A percentile compares a stretch with the other conserved stretches of the same genome.
These are phyloP conservation scores for Podarcis lilfordi DNA, from an alignment of 2,797 vertebrate species.

Conservation along the genomic window DNA sequence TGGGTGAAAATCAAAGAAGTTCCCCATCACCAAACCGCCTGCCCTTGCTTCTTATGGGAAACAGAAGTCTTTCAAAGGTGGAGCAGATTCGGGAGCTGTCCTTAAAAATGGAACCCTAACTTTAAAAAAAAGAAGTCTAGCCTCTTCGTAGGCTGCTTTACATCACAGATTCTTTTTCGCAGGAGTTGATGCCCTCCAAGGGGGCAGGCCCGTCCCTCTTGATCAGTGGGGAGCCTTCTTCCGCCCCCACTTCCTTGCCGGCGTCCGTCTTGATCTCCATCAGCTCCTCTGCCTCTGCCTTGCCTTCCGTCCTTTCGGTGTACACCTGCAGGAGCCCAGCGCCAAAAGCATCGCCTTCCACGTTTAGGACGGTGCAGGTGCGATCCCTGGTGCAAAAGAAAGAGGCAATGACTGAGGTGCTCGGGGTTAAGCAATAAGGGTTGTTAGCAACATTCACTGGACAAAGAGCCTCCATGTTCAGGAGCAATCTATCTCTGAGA, in stretches of 20 bases:
- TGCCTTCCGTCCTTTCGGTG: constrained; percentile 70
- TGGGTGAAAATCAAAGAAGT: neutral
- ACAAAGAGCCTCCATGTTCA: neutral
- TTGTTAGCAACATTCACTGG: too few species aligned
- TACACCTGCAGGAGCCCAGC: constrained; percentile 88
- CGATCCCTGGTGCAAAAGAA: constrained; percentile 80
- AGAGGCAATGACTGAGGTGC: too few species aligned
- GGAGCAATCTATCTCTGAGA: neutral
- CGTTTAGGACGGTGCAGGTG: constrained; percentile 89
- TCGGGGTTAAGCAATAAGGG: neutral
- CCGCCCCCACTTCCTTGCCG: constrained; percentile 8
- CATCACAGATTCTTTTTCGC: constrained; percentile 83
- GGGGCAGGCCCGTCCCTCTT: constrained; percentile 44
- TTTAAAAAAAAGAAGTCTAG: neutral
- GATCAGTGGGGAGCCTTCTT: constrained; percentile 81
- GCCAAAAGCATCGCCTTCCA: constrained; percentile 90
- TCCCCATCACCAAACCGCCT: neutral
- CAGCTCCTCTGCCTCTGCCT: constrained; percentile 52
- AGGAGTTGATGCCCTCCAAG: neutral
- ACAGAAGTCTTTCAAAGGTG: neutral
- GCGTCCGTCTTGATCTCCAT: constrained; percentile 71
- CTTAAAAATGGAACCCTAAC: neutral
- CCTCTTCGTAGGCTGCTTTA: constrained; percentile 50
- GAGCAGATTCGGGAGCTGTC: neutral
- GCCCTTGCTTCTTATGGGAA: neutral